Evolutionary conservation across 2,113 vertebrate genomes (phyloP).

Genomic region (Macrotus californicus): DNA sequence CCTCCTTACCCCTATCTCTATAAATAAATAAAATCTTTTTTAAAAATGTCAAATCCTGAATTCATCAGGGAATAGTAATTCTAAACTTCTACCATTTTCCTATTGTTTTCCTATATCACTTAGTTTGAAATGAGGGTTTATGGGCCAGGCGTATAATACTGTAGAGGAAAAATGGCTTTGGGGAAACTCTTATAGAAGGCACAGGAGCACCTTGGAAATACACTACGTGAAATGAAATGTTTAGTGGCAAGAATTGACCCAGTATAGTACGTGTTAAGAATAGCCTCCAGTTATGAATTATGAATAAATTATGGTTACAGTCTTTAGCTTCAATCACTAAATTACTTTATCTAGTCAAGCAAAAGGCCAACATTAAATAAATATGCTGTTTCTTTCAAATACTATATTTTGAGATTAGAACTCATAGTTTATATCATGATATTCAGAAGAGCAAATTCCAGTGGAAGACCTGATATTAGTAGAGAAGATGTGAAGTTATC

Average conservation of each 20-base stretch:
- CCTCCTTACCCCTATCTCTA: too few species aligned
- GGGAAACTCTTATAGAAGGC: not conserved
- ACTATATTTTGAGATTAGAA: not conserved
- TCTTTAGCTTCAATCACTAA: not conserved
- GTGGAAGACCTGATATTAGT: not conserved
- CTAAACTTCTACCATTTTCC: not conserved
- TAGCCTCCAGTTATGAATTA: not conserved
- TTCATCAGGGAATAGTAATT: not conserved
- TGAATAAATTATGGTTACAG: not conserved
- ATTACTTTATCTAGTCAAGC: not conserved
- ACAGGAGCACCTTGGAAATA: not conserved
- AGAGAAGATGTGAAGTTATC: not conserved
- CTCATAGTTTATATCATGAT: not conserved
- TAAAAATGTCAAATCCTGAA: not conserved
- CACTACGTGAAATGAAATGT: not conserved
- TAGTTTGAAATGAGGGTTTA: constrained; percentile 1
- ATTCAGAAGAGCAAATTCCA: not conserved
- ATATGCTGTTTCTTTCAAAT: not conserved
- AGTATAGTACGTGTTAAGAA: not conserved
- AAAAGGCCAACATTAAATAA: not conserved
- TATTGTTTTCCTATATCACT: not conserved
- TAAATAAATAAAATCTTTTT: not conserved
- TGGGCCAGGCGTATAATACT: not conserved
- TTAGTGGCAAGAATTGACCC: not conserved
- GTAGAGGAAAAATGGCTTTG: not conserved